Base-by-base conservation (phyloP, 1,140 invertebrate species). In the Philopotamus ludificatus region DNA sequence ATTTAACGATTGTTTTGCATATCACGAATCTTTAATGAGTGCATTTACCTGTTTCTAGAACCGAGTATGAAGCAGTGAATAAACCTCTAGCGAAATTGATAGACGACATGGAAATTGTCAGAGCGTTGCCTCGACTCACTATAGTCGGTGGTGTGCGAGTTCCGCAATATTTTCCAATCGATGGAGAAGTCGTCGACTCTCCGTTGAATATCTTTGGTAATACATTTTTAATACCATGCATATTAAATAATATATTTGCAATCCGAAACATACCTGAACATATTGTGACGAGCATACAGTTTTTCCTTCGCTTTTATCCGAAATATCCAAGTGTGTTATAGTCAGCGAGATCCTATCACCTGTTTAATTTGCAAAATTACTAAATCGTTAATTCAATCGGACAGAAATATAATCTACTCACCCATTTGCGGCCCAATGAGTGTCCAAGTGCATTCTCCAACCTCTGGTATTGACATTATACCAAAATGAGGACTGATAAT, bases 161-260 rank as follows among this genome's bases (percentile, higher is more conserved):
- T 0, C 79, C 76, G 73, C 87, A 89, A 63, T 79, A 86, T 72
- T 81, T 75, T 45, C 80, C 76, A 42, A 85, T 71, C 61, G 84
- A 12, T 54, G 86, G 83, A 7, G 87, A 79, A 63, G 78, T 77
- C 0, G 74, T 72, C 70, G 85, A 81, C 50, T 84, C 78, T 0
- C 92, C 92, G 74, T 94, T 89, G 57, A 81, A 83, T 23, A 90
- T 77, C 69, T 83, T 74, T 1, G 90, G n/a, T n/a, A n/a, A n/a
- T n/a, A n/a, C n/a, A 61, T 23, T 9, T 49, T 42, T 22, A 44
- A 20, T 10, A 16, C 2, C 18, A 34, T 12, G 4, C 28, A 34
- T 34, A 12, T 12, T 4, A 34, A 34, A 12, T 4, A 12, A 34
- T 4, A 4, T 34, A 12, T 34, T 7, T 12, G 28, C 28, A 7